phyloP scores from a whole-genome alignment of 2,113 vertebrate species.

The Excalfactoria chinensis region DNA sequence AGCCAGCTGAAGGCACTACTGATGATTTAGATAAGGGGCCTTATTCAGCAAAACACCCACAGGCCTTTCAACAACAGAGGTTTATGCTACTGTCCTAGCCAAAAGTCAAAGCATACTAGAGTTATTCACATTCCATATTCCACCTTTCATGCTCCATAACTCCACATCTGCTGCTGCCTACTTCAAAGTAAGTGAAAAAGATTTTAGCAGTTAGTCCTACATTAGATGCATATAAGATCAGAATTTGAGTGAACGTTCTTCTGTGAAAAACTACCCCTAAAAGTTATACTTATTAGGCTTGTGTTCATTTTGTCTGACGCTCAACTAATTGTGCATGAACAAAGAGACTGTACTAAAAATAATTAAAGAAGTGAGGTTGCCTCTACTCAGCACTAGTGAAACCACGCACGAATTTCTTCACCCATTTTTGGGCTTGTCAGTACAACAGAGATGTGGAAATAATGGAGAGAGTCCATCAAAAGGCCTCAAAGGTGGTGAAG shows the following conservation, averaged over 20 bases:
- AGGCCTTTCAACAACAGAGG: background rate
- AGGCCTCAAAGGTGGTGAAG: background rate
- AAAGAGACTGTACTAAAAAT: background rate
- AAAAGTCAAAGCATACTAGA: background rate
- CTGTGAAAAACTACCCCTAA: background rate
- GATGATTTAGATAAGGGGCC: background rate
- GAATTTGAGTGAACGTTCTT: background rate
- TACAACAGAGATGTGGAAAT: background rate
- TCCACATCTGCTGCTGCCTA: background rate
- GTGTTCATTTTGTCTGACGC: background rate
- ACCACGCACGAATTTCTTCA: background rate
- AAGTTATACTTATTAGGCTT: background rate
- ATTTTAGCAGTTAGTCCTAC: background rate
- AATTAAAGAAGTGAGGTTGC: background rate
- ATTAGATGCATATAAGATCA: background rate
- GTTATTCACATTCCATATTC: background rate
- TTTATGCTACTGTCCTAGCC: background rate
- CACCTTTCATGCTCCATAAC: background rate
- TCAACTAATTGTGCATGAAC: rapidly evolving
- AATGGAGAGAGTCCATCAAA: background rate
- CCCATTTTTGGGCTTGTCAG: background rate
- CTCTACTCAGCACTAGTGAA: background rate
- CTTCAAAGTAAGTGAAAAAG: background rate
- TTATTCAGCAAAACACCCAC: background rate
- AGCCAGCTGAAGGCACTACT: background rate